A percentile compares a stretch with the other conserved stretches of the same genome.
phyloP scores from a whole-genome alignment of 1,140 invertebrate genomes.

The Laupala kohalensis region DNA sequence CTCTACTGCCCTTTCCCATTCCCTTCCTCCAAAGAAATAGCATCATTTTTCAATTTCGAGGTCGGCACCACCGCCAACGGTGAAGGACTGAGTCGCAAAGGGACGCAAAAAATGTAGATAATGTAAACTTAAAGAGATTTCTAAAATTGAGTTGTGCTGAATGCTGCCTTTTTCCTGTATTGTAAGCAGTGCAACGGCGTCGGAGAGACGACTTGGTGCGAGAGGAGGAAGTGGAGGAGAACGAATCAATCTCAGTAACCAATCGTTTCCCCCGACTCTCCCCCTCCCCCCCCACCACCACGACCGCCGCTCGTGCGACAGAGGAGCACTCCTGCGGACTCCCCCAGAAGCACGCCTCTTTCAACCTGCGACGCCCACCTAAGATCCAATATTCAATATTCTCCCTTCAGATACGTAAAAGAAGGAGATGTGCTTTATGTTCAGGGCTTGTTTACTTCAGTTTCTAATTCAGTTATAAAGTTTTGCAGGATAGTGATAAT shows the following conservation, averaged over 20 bases:
- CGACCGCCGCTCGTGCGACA: not conserved
- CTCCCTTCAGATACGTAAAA: not conserved
- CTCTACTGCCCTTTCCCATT: no score
- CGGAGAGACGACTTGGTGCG: not conserved
- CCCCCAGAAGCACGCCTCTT: no score
- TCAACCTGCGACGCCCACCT: not conserved
- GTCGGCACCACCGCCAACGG: not conserved
- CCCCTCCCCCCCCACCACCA: not conserved
- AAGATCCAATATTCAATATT: not conserved
- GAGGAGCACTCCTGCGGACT: no score
- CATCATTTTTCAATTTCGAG: not conserved
- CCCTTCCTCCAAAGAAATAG: not conserved
- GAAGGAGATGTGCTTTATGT: no score
- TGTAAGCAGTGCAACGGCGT: no score
- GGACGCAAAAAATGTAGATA: not conserved
- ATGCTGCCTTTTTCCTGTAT: not conserved
- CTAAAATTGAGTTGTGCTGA: not conserved
- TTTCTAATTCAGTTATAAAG: no score
- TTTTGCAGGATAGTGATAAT: no score
- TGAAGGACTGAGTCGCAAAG: not conserved
- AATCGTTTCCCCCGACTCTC: not conserved
- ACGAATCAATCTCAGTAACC: not conserved
- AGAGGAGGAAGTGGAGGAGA: not conserved
- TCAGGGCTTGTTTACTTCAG: no score
- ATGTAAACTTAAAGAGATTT: not conserved